Base-by-base conservation (phyloP, 2,888 invertebrate species). In the Scaptomyza tumidula region DNA sequence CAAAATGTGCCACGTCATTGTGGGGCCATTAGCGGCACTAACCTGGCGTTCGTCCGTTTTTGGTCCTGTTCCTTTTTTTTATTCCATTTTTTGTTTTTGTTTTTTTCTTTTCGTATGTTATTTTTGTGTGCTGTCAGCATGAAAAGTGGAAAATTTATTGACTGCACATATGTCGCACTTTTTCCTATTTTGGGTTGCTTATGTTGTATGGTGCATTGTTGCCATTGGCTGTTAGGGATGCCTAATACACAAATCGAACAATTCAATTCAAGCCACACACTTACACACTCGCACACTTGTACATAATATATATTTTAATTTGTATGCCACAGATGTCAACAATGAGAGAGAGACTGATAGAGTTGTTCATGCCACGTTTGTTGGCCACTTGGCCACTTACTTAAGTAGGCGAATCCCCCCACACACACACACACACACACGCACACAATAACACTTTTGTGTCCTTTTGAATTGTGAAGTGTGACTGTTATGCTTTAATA, bases 61-160 rank as follows among this genome's bases (percentile, higher is more conserved):
- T 31, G 39, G 49, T 44, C 53, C 41, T 71, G 54, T 31, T 46
- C 49, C 35, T 33, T 37, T 29, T 33, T 61, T 54, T 31, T 33
- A 46, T 44, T 49, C 43, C 69, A 52, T 31, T 46, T 46, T 29
- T 37, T 37, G 3, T 11, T n/a, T 24, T 35, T 35, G n/a, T 37
- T 1, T 46, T 9, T n/a, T 3, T 33, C 3, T 10, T 43, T 50
- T 37, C 27, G 0, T 41, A 6, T n/a, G 7, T 7, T 39, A n/a
- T 66, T 86, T 83, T 80, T 80, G 2, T 84, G 83, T 79, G 70
- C 63, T 75, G 89, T 86, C 77, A 87, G 78, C 90, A 89, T 90
- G 89, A 89, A 86, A 90, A 71, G 85, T 80, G 74, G 77, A 89
- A 90, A 89, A 88, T 90, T 90, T 85, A 85, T 86, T 81, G 78